Base-by-base conservation (phyloP, 2,888 invertebrate species). In the Holacanthella duospinosa region DNA sequence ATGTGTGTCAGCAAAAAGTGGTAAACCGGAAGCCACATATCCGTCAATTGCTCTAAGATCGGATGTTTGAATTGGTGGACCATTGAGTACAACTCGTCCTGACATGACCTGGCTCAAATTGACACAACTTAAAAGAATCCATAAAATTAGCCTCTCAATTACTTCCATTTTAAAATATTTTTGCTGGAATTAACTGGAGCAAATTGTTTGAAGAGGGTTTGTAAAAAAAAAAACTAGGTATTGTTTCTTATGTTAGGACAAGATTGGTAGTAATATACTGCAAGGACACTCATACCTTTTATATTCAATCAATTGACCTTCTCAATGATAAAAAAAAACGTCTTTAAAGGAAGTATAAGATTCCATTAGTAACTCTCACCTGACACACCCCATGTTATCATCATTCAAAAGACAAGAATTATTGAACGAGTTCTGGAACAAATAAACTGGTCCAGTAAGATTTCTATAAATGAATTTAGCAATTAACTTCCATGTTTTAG, bases 41-140 rank as follows among this genome's bases (percentile, higher is more conserved):
- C 68, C 64, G 61, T 73, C 73, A 65, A 73, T 73, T 21, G 64
- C 54, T 53, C 69, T 70, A 29, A 73, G 59, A 24, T 73, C 70
- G 28, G 59, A 55, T 6, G 62, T 60, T 26, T 65, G 29, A 2
- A 65, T 28, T 53, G 29, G 24, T 2, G 65, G 62, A 12, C 60
- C 65, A 56, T 65, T 62, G 24, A 65, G 57, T 48, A 48, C 48
- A 48, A 48, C 48, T 21, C 48, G 12, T n/a, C 16, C 12, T 21
- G 12, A 9, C n/a, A 21, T n/a, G 19, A 21, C 48, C n/a, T n/a
- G 12, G n/a, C 48, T 21, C 48, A 48, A 4, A 4, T 4, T 4
- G 21, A 21, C 12, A 4, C 19, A 9, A 26, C 28, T 55, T 3
- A 55, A 21, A 6, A 55, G 6, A 29, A 55, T 55, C 28, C 27